A percentile compares a stretch with the other conserved stretches of the same genome.
These are phyloP conservation scores for Pholis gunnellus DNA, from an alignment of 2,113 vertebrate species.

Conservation along the genomic window DNA sequence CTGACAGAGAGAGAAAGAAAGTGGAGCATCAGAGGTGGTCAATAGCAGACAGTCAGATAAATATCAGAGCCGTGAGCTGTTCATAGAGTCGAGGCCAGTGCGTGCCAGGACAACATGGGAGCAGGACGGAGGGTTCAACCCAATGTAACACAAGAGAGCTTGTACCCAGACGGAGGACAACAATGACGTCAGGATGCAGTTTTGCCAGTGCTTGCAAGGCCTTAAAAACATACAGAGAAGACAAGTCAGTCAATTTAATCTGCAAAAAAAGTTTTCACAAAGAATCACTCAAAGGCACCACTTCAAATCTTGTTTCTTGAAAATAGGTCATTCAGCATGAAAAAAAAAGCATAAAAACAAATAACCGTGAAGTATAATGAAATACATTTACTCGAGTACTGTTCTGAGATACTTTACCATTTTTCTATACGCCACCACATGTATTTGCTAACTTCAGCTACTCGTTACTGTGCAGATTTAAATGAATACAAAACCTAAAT, in stretches of 20 bases:
- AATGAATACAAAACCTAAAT: too few relatives aligned
- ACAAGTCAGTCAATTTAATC: constrained; percentile 8
- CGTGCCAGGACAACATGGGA: neutral
- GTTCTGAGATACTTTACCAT: neutral
- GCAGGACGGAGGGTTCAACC: neutral
- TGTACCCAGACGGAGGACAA: constrained; percentile 59
- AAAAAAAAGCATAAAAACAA: neutral
- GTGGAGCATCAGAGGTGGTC: constrained; percentile 17
- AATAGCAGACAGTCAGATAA: constrained; percentile 25
- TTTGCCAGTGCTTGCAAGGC: constrained; percentile 54
- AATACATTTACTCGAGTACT: neutral
- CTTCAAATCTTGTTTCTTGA: neutral
- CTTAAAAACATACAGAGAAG: constrained; percentile 47
- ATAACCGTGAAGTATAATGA: neutral
- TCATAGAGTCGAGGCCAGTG: neutral
- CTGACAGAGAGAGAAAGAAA: constrained; percentile 54
- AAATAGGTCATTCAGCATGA: neutral
- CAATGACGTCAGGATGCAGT: constrained; percentile 56
- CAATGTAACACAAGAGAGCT: neutral
- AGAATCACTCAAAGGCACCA: neutral
- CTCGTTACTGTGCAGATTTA: too few relatives aligned
- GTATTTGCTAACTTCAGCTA: too few relatives aligned
- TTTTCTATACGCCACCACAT: neutral
- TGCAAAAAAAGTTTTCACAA: neutral
- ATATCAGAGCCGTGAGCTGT: constrained; percentile 26